Percentiles rank a stretch among this genome's conserved stretches.
Evolutionary conservation across 2,888 invertebrate species (phyloP).

Genomic region (Proisotoma minuta): DNA sequence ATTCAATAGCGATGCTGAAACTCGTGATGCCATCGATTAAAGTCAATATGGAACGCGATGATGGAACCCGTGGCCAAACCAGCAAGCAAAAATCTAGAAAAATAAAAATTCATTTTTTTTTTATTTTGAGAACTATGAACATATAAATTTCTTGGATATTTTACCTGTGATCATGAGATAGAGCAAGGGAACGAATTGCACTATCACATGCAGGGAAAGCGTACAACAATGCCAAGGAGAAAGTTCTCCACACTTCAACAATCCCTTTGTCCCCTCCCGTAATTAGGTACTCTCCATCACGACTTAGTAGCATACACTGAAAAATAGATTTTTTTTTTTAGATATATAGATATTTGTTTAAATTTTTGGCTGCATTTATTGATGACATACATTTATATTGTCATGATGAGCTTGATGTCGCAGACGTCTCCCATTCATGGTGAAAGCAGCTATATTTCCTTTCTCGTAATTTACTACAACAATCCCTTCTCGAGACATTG

Average conservation of each 20-base stretch:
- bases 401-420: constrained; percentile 89
- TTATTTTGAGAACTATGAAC: background rate
- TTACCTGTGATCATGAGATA: constrained; percentile 97
- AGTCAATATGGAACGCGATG: constrained; percentile 98
- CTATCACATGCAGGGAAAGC: constrained; percentile 97
- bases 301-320: constrained; percentile 84
- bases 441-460: constrained; percentile 88
- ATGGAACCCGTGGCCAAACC: constrained; percentile 96
- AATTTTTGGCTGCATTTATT: background rate
- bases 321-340: constrained; percentile 45
- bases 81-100: constrained; percentile 86
- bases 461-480: constrained; percentile 89
- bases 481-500: constrained; percentile 93
- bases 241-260: constrained; percentile 97
- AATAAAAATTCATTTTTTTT: constrained; percentile 24
- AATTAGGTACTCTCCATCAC: constrained; percentile 98
- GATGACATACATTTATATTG: constrained; percentile 74
- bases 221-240: constrained; percentile 92
- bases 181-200: constrained; percentile 85
- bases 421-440: constrained; percentile 85
- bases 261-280: constrained; percentile 95
- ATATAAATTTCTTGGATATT: background rate
- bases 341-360: background rate
- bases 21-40: constrained; percentile 96
- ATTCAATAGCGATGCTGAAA: constrained; percentile 82